A percentile compares a stretch with the other conserved stretches of the same genome.
Conservation (phyloP, 1,140 invertebrate species). For the Penaeus chinensis region DNA sequence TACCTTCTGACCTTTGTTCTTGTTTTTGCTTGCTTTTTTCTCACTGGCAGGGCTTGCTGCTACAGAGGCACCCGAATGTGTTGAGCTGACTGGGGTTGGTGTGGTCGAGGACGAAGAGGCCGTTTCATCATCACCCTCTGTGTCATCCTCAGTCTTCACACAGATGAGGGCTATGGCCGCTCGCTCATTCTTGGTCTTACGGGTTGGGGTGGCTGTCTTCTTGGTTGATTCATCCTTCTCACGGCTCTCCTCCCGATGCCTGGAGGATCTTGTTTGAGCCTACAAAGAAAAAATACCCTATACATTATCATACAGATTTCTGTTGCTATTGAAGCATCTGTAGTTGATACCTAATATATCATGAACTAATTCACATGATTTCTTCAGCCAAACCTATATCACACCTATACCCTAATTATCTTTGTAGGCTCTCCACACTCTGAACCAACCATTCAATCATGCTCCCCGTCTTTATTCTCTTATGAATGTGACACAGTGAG, state of each 20-base stretch:
- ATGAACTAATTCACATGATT: too few relatives aligned
- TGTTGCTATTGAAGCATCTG: background rate
- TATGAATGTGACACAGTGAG: too few relatives aligned
- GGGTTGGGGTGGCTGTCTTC: conserved; percentile 44
- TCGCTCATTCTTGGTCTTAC: conserved; percentile 27
- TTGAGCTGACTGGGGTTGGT: conserved; percentile 1
- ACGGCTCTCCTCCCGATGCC: conserved; percentile 46
- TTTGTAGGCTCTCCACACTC: too few relatives aligned
- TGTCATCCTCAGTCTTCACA: background rate
- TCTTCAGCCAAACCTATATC: too few relatives aligned
- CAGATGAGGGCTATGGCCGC: conserved; percentile 10
- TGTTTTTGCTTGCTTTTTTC: conserved; percentile 36
- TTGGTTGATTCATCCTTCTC: conserved; percentile 45
- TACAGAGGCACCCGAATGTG: background rate
- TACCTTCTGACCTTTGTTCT: background rate
- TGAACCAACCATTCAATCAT: too few relatives aligned
- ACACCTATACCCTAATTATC: too few relatives aligned
- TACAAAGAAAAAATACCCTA: background rate
- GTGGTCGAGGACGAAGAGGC: conserved; percentile 24
- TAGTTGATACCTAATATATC: too few relatives aligned
- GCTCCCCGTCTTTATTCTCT: too few relatives aligned
- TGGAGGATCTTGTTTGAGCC: conserved; percentile 51
- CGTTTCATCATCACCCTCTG: conserved; percentile 21
- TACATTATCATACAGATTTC: background rate
- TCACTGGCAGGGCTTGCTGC: background rate